Evolutionary conservation across 2,113 vertebrate species (phyloP).

Genomic region (Mormyrus iriodes): DNA sequence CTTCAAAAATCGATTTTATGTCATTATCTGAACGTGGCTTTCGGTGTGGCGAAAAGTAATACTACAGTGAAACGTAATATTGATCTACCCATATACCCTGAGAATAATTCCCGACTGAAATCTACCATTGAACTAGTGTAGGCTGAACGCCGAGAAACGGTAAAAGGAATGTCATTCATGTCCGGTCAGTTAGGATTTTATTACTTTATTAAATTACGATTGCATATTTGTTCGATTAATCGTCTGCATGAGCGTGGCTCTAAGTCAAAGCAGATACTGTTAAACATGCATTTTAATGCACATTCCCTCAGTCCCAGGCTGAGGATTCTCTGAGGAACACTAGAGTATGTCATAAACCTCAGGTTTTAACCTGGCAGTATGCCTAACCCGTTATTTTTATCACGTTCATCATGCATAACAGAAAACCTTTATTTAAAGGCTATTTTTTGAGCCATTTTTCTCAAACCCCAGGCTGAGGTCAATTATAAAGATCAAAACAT

Average conservation of each 20-base stretch:
- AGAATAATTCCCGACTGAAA: background rate
- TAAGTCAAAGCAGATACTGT: background rate
- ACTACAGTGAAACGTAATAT: slow-evolving; percentile 1
- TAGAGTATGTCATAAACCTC: background rate
- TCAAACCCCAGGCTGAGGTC: background rate
- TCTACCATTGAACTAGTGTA: background rate
- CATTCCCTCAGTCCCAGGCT: background rate
- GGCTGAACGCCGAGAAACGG: background rate
- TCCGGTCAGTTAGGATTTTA: background rate
- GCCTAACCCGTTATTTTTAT: background rate
- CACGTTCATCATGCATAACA: background rate
- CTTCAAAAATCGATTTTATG: slow-evolving; percentile 9
- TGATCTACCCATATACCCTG: background rate
- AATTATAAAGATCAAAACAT: background rate
- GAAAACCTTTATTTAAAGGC: too few species aligned
- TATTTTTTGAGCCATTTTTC: background rate
- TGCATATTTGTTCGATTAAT: background rate
- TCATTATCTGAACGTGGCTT: background rate
- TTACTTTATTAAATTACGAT: background rate
- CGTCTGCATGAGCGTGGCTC: background rate
- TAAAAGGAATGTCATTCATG: background rate
- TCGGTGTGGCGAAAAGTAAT: background rate
- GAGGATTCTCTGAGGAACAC: background rate
- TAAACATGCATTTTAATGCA: background rate
- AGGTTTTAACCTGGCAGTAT: background rate